Conservation (phyloP, 2,888 invertebrate species). For the Thyatira batis region DNA sequence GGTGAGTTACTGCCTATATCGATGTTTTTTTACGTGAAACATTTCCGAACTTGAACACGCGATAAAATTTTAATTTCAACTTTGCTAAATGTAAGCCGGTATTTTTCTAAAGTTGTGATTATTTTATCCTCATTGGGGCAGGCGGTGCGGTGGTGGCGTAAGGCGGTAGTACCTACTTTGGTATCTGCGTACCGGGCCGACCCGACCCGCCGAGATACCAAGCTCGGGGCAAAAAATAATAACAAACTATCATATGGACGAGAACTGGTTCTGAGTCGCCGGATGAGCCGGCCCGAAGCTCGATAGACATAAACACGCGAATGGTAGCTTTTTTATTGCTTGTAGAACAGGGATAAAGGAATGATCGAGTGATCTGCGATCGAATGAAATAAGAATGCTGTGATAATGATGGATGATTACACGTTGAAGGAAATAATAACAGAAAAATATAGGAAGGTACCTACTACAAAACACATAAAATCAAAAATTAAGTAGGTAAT, state of each 20-base stretch:
- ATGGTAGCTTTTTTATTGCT: slow-evolving; percentile 59
- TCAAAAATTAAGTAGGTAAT: no score
- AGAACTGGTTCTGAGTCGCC: slow-evolving; percentile 66
- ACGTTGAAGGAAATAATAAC: not conserved
- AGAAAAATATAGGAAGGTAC: slow-evolving; percentile 1
- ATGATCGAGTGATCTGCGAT: slow-evolving; percentile 32
- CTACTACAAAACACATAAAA: not conserved
- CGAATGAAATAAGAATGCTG: slow-evolving; percentile 12
- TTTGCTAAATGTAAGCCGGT: not conserved
- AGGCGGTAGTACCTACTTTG: slow-evolving; percentile 35
- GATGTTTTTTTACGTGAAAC: not conserved
- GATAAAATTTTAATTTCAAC: not conserved
- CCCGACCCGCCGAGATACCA: slow-evolving; percentile 42
- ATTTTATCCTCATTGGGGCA: slow-evolving; percentile 24
- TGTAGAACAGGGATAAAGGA: slow-evolving; percentile 40
- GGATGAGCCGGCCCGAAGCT: slow-evolving; percentile 51
- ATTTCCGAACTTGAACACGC: not conserved
- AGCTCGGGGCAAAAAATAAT: slow-evolving; percentile 65
- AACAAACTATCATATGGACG: slow-evolving; percentile 71
- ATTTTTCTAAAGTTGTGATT: slow-evolving; percentile 10
- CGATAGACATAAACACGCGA: slow-evolving; percentile 58
- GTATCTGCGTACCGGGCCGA: slow-evolving; percentile 34
- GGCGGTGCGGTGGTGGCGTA: slow-evolving; percentile 24
- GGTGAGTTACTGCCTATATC: not conserved
- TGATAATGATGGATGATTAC: slow-evolving; percentile 20